Percentiles rank a stretch among this genome's conserved stretches.
These are phyloP conservation scores for Drosophila rellima DNA, from an alignment of 2,888 invertebrate species.

Conservation along the genomic window DNA sequence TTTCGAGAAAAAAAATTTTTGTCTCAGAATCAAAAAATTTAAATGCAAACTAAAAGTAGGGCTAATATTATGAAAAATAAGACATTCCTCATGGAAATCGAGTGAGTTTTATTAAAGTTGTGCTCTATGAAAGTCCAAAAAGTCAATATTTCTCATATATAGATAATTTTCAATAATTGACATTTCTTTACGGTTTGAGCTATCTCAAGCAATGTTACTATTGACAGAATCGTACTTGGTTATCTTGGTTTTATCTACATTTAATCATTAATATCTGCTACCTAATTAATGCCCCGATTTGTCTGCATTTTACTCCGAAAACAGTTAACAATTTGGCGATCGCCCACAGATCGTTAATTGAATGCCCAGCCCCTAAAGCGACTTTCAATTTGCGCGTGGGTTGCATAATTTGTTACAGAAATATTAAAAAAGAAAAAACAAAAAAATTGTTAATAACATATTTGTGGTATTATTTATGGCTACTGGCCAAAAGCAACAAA, in stretches of 20 bases:
- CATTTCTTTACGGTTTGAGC: too few relatives aligned
- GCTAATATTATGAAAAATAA: too few relatives aligned
- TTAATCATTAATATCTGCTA: constrained; percentile 9
- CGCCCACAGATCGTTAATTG: constrained; percentile 37
- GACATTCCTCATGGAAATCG: too few relatives aligned
- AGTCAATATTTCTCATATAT: too few relatives aligned
- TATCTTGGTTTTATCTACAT: background rate
- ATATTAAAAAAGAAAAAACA: constrained; percentile 16
- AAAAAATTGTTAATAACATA: constrained; percentile 40
- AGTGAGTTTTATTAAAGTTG: too few relatives aligned
- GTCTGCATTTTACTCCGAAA: constrained; percentile 36
- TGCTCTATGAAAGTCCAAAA: too few relatives aligned
- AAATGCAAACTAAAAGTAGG: too few relatives aligned
- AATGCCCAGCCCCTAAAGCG: constrained; percentile 45
- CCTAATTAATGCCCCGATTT: constrained; percentile 34
- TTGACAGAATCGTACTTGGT: too few relatives aligned
- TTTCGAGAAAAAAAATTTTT: too few relatives aligned
- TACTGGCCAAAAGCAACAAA: constrained; percentile 66
- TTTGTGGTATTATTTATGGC: constrained; percentile 58
- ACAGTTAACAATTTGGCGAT: constrained; percentile 40
- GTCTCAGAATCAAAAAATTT: too few relatives aligned
- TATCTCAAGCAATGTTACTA: too few relatives aligned
- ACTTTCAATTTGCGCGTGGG: constrained; percentile 61
- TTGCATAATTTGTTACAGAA: constrained; percentile 65
- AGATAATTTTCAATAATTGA: too few relatives aligned